Evolutionary conservation across 2,888 invertebrate genomes (phyloP), one percentile per base, ranked within the genome.

Genomic region (Drosophila macrospina): DNA sequence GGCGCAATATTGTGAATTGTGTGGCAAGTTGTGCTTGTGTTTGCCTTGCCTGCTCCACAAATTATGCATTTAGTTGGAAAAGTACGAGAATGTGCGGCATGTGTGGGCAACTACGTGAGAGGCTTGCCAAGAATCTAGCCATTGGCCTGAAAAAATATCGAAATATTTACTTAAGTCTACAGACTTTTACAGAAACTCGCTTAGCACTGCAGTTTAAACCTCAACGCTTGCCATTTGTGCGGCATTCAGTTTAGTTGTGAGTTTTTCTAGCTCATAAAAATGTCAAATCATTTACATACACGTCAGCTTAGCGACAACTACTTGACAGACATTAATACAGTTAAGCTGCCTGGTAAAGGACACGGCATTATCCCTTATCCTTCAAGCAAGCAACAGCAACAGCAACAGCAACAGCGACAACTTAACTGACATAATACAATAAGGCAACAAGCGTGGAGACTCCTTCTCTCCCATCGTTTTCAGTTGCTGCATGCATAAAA

Each of bases 281-380:
- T 74, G 86, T 86, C 89, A 88, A 89, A 85, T 81, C 82, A 86
- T 89, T 81, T 85, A 73, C 86, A 87, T 86, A 85, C 65, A 83
- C 83, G 79, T 85, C 85, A 87, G 80, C 77, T 83, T 67, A 74
- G 71, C 77, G 76, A 75, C 83, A 81, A 83, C 82, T 83, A 81
- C 82, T 86, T 86, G 88, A 86, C 86, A 88, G 89, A 80, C 89
- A 89, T 80, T 88, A 88, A 88, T 89, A 85, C 88, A 85, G 85
- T 88, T 89, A 85, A 83, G 86, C 83, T 78, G 76, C 71, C 72
- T 72, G 70, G 72, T 68, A 66, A 60, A 63, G 80, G 69, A 85
- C 86, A 80, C 68, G 78, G 86, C 78, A 86, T 89, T 87, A 88
- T 87, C 86, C 82, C 76, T 79, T 83, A 82, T 82, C 69, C 85